Evolutionary conservation across 2,888 invertebrate genomes (phyloP), one percentile per base, ranked within the genome.

Genomic region (Augiades crinisus): DNA sequence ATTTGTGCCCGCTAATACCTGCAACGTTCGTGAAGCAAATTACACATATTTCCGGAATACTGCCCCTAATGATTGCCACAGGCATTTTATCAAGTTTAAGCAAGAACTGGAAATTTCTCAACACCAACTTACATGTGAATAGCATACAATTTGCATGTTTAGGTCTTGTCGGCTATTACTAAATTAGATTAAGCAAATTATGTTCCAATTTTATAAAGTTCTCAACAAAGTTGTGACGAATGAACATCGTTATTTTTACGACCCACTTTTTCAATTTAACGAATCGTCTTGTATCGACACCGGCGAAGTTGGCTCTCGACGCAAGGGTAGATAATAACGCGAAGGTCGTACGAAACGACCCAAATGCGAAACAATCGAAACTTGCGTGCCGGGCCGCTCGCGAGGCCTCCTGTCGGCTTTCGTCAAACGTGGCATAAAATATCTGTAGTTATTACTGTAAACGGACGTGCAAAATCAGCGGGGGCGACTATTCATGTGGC

Each of bases 401-500:
- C 63, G 61, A 60, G 65, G 68, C 62, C 60, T 63, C 52, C 71
- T 63, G 78, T 72, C 78, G 66, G 61, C 65, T 71, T 70, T 62
- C 63, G 55, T 63, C 70, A 68, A 75, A 70, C 75, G 72, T 73
- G 75, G 68, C 68, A 80, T 83, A 78, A 80, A 79, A 68, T 72
- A 72, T 73, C 67, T 68, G 61, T 62, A 75, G 73, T 77, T 72
- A 80, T 75, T 74, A 69, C 64, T 64, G 70, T 63, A 64, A 77
- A 78, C 75, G 80, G 78, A 80, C 81, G 79, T 86, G 86, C 86
- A 81, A 86, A 87, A 87, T 86, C 87, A 81, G 73, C 72, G 79
- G 75, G 69, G 74, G 69, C 71, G 67, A 72, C 70, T 72, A 68
- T 78, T 75, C 75, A 75, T 71, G 74, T 82, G 75, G 80, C 85